Evolutionary conservation across 2,113 vertebrate species (phyloP).

Genomic region (Campylomormyrus numenius): DNA sequence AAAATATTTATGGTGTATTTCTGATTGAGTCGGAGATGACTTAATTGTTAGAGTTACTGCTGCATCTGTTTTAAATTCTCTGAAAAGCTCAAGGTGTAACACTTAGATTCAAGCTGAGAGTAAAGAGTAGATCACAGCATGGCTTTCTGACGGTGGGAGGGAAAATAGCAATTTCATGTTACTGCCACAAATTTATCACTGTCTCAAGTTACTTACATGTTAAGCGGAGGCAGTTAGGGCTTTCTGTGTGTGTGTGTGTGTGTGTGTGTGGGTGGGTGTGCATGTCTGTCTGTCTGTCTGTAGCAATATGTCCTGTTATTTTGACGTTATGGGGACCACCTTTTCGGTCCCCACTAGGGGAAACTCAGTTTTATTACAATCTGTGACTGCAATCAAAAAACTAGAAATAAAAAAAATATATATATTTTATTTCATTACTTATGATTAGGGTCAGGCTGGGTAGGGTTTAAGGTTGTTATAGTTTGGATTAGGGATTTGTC

Average conservation of each 20-base stretch:
- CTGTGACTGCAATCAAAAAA: too few relatives aligned
- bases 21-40: constrained; percentile 3
- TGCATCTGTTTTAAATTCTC: constrained; percentile 2
- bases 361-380: too few relatives aligned
- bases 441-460: too few relatives aligned
- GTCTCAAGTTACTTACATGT: neutral
- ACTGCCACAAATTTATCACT: neutral
- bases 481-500: too few relatives aligned
- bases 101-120: constrained; percentile 28
- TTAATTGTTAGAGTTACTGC: neutral
- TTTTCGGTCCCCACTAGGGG: too few relatives aligned
- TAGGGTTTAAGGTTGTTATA: too few relatives aligned
- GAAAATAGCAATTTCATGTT: constrained; percentile 19
- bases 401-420: too few relatives aligned
- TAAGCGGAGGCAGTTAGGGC: neutral
- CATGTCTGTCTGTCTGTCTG: neutral
- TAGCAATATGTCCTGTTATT: neutral
- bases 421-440: too few relatives aligned
- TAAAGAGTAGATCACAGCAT: constrained; percentile 27
- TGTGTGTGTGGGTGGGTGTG: neutral
- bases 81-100: constrained; percentile 21
- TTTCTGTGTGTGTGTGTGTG: neutral
- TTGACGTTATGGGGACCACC: neutral
- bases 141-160: constrained; percentile 16
- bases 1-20: constrained; percentile 18